These are phyloP conservation scores for Emydoidea blandingii DNA, from an alignment of 2,797 vertebrate genomes.

Conservation along the genomic window DNA sequence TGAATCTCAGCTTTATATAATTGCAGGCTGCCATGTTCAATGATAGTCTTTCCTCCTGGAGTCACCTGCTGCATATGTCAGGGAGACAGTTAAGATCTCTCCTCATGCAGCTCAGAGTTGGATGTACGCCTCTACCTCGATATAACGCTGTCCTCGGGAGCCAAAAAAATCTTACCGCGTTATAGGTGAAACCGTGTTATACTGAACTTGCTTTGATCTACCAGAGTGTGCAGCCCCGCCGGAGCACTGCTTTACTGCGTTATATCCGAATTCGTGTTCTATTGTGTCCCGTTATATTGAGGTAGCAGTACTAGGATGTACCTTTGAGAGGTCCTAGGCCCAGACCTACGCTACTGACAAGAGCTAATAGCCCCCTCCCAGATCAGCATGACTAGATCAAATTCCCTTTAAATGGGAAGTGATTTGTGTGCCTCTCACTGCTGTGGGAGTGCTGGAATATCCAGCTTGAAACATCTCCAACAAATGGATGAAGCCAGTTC, in stretches of 20 bases:
- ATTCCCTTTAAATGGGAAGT: neutral
- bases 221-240: too few species aligned
- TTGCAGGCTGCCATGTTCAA: neutral
- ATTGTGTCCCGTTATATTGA: too few species aligned
- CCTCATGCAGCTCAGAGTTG: neutral
- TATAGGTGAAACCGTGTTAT: too few species aligned
- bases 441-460: neutral
- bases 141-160: too few species aligned
- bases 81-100: neutral
- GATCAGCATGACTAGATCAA: neutral
- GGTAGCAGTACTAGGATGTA: neutral
- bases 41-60: neutral
- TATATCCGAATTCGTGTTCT: too few species aligned
- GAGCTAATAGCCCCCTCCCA: neutral
- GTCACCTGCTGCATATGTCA: neutral
- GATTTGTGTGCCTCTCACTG: neutral
- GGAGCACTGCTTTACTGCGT: too few species aligned
- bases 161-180: too few species aligned
- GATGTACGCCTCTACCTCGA: neutral
- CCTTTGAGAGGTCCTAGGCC: neutral
- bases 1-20: neutral
- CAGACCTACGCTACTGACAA: neutral
- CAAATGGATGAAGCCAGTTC: neutral
- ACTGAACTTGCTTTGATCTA: too few species aligned
- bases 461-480: neutral